Evolutionary conservation across 2,797 vertebrate genomes (phyloP), one percentile per base, ranked within the genome.

Genomic region (Ctenosaura bakeri): DNA sequence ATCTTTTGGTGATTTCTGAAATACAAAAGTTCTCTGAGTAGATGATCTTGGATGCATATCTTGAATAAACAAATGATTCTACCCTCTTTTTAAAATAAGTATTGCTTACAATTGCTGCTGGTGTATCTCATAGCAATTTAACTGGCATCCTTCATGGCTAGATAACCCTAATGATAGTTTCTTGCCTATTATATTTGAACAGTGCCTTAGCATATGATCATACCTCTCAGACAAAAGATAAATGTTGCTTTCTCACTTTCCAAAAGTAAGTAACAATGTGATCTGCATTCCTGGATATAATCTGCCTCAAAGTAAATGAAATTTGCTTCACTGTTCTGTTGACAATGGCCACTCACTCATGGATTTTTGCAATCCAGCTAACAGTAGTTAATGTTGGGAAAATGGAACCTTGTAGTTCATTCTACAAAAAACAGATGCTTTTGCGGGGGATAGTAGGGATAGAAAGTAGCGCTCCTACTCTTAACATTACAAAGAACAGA

Each of bases 111-210:
- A 9, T 73, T 80, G 73, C 38, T 89, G 76, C 35, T 1, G 2
- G 10, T 89, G 3, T 26, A 84, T 85, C 92, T 86, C 83, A 42
- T 93, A 86, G 88, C 59, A 90, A 91, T 1, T 29, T 73, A 42
- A 56, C 29, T 38, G 54, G 66, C 66, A 82, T 10, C 38, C 59
- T 18, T 52, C 38, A 29, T 13, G 13, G 62, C 10, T 71, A 88
- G 4, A 24, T 62, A 89, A 59, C n/a, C 35, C 62, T 76, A 4
- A 42, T 89, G 52, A 22, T 24, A 89, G 52, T 89, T 80, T 92
- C 50, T 78, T 89, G 59, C 29, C 42, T 91, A 46, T 66, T 12
- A 79, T 16, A 64, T n/a, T 79, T 8, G 59, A 79, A 10, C 38
- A 46, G 38, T 90, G 89, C 2, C 81, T 42, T 5, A 89, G 89